Percentiles rank a stretch among this genome's conserved stretches.
phyloP scores from a whole-genome alignment of 2,113 vertebrate species.

The Strigops habroptila region DNA sequence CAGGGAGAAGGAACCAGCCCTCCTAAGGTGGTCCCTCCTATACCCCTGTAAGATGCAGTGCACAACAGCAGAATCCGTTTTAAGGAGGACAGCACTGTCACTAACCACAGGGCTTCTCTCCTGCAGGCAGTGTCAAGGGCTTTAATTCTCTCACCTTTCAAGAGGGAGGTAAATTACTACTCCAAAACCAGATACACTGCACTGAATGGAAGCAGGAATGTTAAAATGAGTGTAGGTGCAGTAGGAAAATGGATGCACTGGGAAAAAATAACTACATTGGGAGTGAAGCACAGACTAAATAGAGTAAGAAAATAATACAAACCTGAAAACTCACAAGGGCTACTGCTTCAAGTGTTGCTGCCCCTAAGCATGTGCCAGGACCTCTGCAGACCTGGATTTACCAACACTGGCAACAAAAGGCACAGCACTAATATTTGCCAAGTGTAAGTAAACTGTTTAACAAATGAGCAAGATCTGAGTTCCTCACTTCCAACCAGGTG shows the following conservation, averaged over 20 bases:
- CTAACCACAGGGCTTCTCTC: background rate
- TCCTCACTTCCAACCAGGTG: background rate
- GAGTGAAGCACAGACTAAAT: background rate
- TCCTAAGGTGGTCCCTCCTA: background rate
- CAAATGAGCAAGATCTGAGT: background rate
- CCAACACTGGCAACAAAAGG: background rate
- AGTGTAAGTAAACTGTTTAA: background rate
- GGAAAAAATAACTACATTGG: background rate
- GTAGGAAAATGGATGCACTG: background rate
- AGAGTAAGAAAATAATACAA: background rate
- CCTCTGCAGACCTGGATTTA: background rate
- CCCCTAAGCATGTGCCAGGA: background rate
- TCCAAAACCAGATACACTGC: background rate
- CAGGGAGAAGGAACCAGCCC: background rate
- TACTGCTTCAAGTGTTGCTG: background rate
- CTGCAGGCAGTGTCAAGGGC: background rate
- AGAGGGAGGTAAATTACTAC: background rate
- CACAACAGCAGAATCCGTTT: background rate
- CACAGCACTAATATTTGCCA: background rate
- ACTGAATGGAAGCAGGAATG: background rate
- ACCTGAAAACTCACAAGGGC: background rate
- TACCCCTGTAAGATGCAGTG: fast-evolving
- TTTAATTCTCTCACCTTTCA: background rate
- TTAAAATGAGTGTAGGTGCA: background rate
- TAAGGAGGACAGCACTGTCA: background rate